These are phyloP conservation scores for Sinocyclocheilus grahami DNA, from an alignment of 2,113 vertebrate species.

Conservation along the genomic window DNA sequence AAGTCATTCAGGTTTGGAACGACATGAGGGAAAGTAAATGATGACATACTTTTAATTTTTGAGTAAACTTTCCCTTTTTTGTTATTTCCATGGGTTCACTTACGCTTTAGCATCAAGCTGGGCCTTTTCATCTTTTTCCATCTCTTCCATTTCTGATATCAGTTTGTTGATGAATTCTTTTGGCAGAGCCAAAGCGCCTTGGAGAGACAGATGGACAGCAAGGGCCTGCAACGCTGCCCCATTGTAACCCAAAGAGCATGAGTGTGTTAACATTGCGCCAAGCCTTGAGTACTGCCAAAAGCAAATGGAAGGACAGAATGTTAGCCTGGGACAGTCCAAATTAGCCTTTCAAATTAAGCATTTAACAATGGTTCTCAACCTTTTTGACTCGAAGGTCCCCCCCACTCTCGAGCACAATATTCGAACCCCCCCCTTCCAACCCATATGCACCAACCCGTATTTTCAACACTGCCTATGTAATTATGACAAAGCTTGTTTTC, in stretches of 20 bases:
- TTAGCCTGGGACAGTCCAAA: neutral
- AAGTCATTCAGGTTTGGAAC: too few relatives aligned
- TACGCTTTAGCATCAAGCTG: conserved; percentile 88
- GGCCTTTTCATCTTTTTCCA: conserved; percentile 84
- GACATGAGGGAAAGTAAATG: neutral
- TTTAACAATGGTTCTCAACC: neutral
- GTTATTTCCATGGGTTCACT: conserved; percentile 50
- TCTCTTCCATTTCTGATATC: conserved; percentile 90
- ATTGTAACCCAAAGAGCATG: conserved; percentile 95
- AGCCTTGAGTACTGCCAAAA: conserved; percentile 80
- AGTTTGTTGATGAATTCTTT: conserved; percentile 87
- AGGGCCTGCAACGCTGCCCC: conserved; percentile 93
- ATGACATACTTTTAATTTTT: neutral
- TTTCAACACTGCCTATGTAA: too few relatives aligned
- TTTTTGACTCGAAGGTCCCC: neutral
- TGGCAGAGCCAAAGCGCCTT: conserved; percentile 79
- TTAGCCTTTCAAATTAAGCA: neutral
- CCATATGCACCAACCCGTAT: too few relatives aligned
- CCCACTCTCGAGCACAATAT: neutral
- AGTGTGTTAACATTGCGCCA: conserved; percentile 91
- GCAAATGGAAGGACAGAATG: neutral
- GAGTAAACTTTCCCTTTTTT: neutral
- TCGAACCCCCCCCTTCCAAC: too few relatives aligned
- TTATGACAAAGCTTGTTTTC: too few relatives aligned
- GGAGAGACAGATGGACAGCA: conserved; percentile 90